A percentile compares a stretch with the other conserved stretches of the same genome.
phyloP scores from a whole-genome alignment of 2,797 vertebrate species.

The Lerista edwardsae region DNA sequence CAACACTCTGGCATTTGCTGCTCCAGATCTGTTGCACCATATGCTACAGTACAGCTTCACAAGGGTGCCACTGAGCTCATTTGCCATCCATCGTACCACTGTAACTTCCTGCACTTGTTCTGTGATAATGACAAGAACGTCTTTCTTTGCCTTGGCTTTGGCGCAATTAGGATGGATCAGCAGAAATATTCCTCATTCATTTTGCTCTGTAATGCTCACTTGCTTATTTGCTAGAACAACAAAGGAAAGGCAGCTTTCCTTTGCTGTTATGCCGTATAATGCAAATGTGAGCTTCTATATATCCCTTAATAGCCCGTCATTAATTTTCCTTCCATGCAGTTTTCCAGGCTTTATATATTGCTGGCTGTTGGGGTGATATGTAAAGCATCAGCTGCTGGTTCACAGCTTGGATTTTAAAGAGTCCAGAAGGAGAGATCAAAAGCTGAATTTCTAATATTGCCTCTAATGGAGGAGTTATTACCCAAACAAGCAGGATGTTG shows the following conservation, averaged over 20 bases:
- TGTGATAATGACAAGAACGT: conserved; percentile 9
- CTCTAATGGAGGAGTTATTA: conserved; percentile 69
- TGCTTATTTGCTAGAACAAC: conserved; percentile 40
- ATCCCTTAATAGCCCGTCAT: conserved; percentile 63
- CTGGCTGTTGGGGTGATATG: conserved; percentile 62
- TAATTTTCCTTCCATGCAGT: conserved; percentile 47
- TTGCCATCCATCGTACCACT: conserved; percentile 48
- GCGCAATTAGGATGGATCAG: conserved; percentile 36
- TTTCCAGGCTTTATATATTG: conserved; percentile 65
- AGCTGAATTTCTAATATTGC: conserved; percentile 69
- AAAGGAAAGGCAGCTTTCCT: conserved; percentile 54
- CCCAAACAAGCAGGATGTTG: conserved; percentile 61
- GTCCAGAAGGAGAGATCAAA: conserved; percentile 72
- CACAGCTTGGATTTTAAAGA: conserved; percentile 73
- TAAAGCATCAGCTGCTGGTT: conserved; percentile 74
- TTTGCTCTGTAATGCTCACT: conserved; percentile 33
- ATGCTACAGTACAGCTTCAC: conserved; percentile 49
- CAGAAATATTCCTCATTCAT: conserved; percentile 41
- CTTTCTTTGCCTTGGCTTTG: conserved; percentile 15
- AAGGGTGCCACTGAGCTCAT: conserved; percentile 36
- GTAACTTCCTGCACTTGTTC: conserved; percentile 49
- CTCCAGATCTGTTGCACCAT: conserved; percentile 60
- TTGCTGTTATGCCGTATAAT: conserved; percentile 56
- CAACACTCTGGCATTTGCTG: conserved; percentile 51
- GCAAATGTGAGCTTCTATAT: conserved; percentile 69